phyloP scores from a whole-genome alignment of 2,888 invertebrate genomes.

The Heliconius charithonia region DNA sequence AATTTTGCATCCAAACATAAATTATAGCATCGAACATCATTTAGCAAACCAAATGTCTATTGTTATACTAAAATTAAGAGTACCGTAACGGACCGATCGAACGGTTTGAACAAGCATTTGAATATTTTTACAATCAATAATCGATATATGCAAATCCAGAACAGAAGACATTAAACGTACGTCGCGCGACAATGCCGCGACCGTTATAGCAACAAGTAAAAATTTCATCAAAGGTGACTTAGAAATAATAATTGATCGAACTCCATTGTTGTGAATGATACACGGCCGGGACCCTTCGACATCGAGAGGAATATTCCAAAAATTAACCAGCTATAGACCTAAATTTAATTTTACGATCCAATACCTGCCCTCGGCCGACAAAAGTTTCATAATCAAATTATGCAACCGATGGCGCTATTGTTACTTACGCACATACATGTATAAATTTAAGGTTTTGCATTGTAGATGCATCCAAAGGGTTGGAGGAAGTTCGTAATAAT shows the following conservation, averaged over 20 bases:
- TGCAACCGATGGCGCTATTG: slow-evolving; percentile 81
- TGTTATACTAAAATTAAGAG: slow-evolving; percentile 65
- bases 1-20: slow-evolving; percentile 51
- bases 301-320: slow-evolving; percentile 77
- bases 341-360: slow-evolving; percentile 83
- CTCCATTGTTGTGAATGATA: slow-evolving; percentile 77
- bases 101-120: slow-evolving; percentile 74
- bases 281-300: slow-evolving; percentile 65
- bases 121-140: slow-evolving; percentile 84
- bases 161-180: slow-evolving; percentile 69
- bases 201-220: slow-evolving; percentile 80
- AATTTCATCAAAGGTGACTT: slow-evolving; percentile 81
- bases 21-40: slow-evolving; percentile 59
- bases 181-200: slow-evolving; percentile 74
- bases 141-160: slow-evolving; percentile 79
- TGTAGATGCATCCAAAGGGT: slow-evolving; percentile 75
- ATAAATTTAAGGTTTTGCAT: slow-evolving; percentile 79
- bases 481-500: slow-evolving; percentile 71
- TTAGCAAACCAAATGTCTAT: slow-evolving; percentile 63
- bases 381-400: slow-evolving; percentile 82
- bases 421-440: slow-evolving; percentile 64
- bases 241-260: slow-evolving; percentile 82
- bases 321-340: slow-evolving; percentile 82
- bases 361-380: slow-evolving; percentile 79
- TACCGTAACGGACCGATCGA: slow-evolving; percentile 79